Conservation (phyloP, 2,797 vertebrate species). For the Scolopax rusticola region DNA sequence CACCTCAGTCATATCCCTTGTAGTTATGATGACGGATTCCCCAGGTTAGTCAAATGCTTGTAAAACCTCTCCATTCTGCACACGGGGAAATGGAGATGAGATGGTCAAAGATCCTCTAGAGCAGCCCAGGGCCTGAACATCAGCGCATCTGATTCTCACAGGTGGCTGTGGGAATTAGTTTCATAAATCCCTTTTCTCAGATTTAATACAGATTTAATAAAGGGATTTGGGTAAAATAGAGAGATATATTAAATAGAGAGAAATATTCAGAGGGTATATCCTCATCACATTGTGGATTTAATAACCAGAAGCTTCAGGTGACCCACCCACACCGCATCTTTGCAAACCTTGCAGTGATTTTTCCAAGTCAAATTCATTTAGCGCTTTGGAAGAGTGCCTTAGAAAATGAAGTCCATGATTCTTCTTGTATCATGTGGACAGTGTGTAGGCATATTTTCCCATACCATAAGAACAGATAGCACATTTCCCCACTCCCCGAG, state of each 20-base stretch:
- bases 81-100: not conserved
- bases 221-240: not conserved
- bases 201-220: not conserved
- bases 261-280: not conserved
- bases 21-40: not conserved
- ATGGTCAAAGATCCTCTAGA: not conserved
- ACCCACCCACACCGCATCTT: not conserved
- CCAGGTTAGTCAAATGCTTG: not conserved
- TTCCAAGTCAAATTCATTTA: not conserved
- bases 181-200: not conserved
- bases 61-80: not conserved
- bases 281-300: not conserved
- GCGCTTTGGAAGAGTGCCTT: not conserved
- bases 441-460: not conserved
- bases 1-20: not conserved
- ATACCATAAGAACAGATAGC: not conserved
- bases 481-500: constrained; percentile 18
- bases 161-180: not conserved
- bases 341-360: not conserved
- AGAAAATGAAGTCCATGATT: not conserved
- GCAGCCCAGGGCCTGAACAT: not conserved
- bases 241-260: not conserved
- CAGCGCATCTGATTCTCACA: not conserved
- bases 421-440: not conserved
- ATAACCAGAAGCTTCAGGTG: not conserved